Conservation (phyloP, 2,888 invertebrate genomes). For the Spodoptera picta region DNA sequence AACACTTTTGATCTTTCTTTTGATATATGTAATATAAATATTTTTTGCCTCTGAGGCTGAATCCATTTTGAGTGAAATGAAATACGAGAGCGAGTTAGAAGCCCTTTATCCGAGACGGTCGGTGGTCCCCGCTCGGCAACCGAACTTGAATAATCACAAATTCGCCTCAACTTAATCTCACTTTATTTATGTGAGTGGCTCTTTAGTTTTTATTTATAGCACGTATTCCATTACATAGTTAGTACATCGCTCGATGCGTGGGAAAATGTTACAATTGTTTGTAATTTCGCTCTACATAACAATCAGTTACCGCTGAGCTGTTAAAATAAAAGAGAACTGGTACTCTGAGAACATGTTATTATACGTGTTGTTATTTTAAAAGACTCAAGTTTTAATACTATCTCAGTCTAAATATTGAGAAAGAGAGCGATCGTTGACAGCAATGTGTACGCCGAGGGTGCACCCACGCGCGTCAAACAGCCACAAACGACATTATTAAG, state of each 20-base stretch:
- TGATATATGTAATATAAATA: slow-evolving; percentile 81
- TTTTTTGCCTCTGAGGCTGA: slow-evolving; percentile 75
- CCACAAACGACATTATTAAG: slow-evolving; percentile 73
- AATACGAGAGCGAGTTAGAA: slow-evolving; percentile 66
- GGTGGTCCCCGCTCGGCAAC: slow-evolving; percentile 54
- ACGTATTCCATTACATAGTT: slow-evolving; percentile 50
- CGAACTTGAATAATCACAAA: slow-evolving; percentile 70
- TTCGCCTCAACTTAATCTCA: slow-evolving; percentile 67
- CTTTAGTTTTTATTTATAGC: slow-evolving; percentile 59
- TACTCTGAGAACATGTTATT: slow-evolving; percentile 11
- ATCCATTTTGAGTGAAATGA: slow-evolving; percentile 78
- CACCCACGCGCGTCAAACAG: slow-evolving; percentile 69
- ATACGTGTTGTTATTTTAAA: slow-evolving; percentile 36
- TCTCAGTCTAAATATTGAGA: slow-evolving; percentile 49
- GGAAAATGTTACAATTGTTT: slow-evolving; percentile 28
- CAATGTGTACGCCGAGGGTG: slow-evolving; percentile 49
- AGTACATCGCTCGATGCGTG: slow-evolving; percentile 49
- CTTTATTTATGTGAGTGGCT: slow-evolving; percentile 64
- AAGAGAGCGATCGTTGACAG: slow-evolving; percentile 60
- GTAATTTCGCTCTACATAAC: slow-evolving; percentile 13
- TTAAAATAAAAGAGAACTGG: slow-evolving; percentile 18
- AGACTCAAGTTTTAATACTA: slow-evolving; percentile 31
- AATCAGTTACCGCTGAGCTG: slow-evolving; percentile 14
- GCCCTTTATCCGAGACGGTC: slow-evolving; percentile 59
- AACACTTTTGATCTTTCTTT: slow-evolving; percentile 82